A percentile compares a stretch with the other conserved stretches of the same genome.
Evolutionary conservation across 2,113 vertebrate species (phyloP).

Genomic region (Carollia perspicillata): DNA sequence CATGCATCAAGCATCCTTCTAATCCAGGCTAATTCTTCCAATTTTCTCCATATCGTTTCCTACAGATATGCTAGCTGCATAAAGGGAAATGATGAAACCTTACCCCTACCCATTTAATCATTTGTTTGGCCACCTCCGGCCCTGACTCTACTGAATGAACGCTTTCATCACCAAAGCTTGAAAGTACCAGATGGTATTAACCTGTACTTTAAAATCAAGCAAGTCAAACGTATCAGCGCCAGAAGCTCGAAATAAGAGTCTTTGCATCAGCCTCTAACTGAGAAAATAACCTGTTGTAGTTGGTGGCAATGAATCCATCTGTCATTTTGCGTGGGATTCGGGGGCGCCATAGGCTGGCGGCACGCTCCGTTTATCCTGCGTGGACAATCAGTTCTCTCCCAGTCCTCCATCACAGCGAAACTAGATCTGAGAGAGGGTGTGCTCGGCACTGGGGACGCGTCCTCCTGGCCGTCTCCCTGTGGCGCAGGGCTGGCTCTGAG

Average conservation of each 20-base stretch:
- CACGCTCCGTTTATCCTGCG: not conserved
- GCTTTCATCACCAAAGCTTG: slow-evolving; percentile 50
- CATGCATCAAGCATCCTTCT: not conserved
- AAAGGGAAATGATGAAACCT: not conserved
- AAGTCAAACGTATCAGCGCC: slow-evolving; percentile 72
- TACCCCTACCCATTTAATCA: not conserved
- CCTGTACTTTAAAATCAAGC: slow-evolving; percentile 72
- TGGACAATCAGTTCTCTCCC: not conserved
- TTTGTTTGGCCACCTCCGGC: slow-evolving; percentile 49
- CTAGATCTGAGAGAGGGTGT: not conserved
- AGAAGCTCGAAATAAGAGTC: slow-evolving; percentile 66
- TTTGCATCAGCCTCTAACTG: slow-evolving; percentile 58
- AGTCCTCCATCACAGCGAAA: not conserved
- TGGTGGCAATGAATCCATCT: slow-evolving; percentile 77
- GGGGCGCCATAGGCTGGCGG: slow-evolving; percentile 25
- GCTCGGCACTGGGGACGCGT: not conserved
- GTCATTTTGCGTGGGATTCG: slow-evolving; percentile 51
- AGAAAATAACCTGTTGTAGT: slow-evolving; percentile 75
- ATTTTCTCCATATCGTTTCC: not conserved
- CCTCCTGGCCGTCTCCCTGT: not conserved
- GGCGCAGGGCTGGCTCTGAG: not conserved
- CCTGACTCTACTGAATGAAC: not conserved
- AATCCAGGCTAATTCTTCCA: not conserved
- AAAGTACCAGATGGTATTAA: slow-evolving; percentile 75
- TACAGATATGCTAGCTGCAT: not conserved